Evolutionary conservation across 1,140 invertebrate species (phyloP), one percentile per base, ranked within the genome.

Genomic region (Carposina sasakii): DNA sequence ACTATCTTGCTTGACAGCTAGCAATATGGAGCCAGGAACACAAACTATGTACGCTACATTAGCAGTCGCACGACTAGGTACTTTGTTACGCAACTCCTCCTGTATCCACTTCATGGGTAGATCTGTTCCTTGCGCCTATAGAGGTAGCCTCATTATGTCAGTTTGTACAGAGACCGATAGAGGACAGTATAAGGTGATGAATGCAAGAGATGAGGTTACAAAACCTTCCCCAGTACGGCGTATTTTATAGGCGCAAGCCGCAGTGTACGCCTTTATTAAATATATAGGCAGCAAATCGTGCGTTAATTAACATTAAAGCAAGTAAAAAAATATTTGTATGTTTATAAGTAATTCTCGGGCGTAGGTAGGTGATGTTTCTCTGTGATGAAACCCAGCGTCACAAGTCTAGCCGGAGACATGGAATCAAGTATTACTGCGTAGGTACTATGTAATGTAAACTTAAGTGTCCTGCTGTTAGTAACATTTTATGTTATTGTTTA

Each of bases 381-480:
- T 83, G 79, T 83, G 79, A 81, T 79, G 69, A 64, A 71, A 67
- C 65, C 65, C 66, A 77, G 61, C 76, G 70, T 76, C 58, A 57
- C 62, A 75, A 73, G 65, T 72, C 68, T 64, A 74, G 67, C 66
- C 74, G 71, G 63, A 62, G 66, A 67, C 65, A 28, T n/a, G 61
- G 75, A 78, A 81, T 77, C 73, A 70, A 82, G 78, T 82, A 82
- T 83, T 83, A 78, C 57, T 73, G 61, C 67, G 71, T 82, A 81
- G 78, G 68, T 76, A 70, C 68, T 79, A 78, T 75, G 67, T 52
- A 63, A 69, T 71, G 63, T 71, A 67, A 63, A 60, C 66, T 54
- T n/a, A 74, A 71, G 67, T 79, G 66, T 73, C 70, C 71, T 69
- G 71, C 76, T 81, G 71, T 81, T 81, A 81, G 76, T 81, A 77